Percentiles rank a stretch among this genome's conserved stretches.
Conservation (phyloP, 2,113 vertebrate species). For the Thinocorus orbignyianus region DNA sequence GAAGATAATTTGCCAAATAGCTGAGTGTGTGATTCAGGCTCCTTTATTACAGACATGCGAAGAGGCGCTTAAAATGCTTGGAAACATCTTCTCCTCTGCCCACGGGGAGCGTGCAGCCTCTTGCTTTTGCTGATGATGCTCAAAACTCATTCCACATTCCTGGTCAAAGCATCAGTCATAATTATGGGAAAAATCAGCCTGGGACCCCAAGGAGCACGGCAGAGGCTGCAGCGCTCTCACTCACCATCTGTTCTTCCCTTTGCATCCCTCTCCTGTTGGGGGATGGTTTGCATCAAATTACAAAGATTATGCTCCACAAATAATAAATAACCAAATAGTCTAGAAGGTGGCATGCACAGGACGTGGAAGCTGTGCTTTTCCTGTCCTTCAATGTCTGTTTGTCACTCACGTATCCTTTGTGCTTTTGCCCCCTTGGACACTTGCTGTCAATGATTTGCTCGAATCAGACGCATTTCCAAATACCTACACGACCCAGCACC, state of each 20-base stretch:
- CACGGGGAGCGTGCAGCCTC: not conserved
- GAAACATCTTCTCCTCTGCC: not conserved
- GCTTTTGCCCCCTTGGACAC: not conserved
- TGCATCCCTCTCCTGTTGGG: not conserved
- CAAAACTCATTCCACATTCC: not conserved
- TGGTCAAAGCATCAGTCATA: not conserved
- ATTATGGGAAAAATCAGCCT: not conserved
- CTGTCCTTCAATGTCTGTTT: fast-evolving
- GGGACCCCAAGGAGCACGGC: not conserved
- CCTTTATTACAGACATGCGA: not conserved
- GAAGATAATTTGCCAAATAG: not conserved
- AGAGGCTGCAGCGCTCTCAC: not conserved
- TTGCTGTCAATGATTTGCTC: slow-evolving; percentile 32
- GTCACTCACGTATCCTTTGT: not conserved
- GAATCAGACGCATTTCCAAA: slow-evolving; percentile 12
- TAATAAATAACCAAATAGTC: not conserved
- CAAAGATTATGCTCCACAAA: not conserved
- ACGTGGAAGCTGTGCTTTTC: not conserved
- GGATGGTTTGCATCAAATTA: not conserved
- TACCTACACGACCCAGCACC: not conserved
- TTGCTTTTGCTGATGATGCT: not conserved
- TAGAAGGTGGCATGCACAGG: not conserved
- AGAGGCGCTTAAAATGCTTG: not conserved
- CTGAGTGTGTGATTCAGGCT: not conserved
- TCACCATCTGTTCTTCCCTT: not conserved